Evolutionary conservation across 2,797 vertebrate genomes (phyloP), one percentile per base, ranked within the genome.

Genomic region (Sebastes taczanowskii): DNA sequence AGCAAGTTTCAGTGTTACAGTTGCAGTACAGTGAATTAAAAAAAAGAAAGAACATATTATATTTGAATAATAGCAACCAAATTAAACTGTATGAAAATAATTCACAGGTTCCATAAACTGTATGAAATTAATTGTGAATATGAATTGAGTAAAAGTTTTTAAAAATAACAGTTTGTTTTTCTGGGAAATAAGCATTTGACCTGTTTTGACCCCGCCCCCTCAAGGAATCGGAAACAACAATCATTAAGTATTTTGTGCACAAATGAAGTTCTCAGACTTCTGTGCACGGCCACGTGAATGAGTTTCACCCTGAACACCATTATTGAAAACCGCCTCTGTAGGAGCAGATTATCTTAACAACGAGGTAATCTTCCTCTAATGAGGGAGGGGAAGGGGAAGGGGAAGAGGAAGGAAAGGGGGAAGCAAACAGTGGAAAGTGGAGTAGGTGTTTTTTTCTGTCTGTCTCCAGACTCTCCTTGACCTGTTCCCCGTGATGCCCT

Each of bases 401-500:
- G 22, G 11, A 7, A 5, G 53, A 14, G 13, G 68, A 11, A 13
- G 5, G 46, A 34, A 14, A 30, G 56, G 27, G 4, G 38, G 61
- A 78, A 49, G 32, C 46, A 61, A 63, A 60, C 7, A 46, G 55
- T 23, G n/a, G 25, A 65, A n/a, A n/a, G n/a, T n/a, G n/a, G 49
- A 75, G 30, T 20, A 58, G 38, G 30, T 23, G 16, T 67, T 42
- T 56, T 11, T 42, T 22, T 25, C 25, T 25, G 25, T 25, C 25
- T 53, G 22, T 67, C 58, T 56, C 23, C 70, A 22, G 71, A 11
- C 22, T 73, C 74, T 63, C 78, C 63, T 78, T 80, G 62, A 64
- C 67, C 82, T 29, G 67, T 67, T 81, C 71, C n/a, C 71, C 18
- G 23, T n/a, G 35, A n/a, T 46, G 61, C n/a, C 82, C 73, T 81